phyloP scores from a whole-genome alignment of 92 coral and sea anemone species.

The Epizoanthus fatuus region DNA sequence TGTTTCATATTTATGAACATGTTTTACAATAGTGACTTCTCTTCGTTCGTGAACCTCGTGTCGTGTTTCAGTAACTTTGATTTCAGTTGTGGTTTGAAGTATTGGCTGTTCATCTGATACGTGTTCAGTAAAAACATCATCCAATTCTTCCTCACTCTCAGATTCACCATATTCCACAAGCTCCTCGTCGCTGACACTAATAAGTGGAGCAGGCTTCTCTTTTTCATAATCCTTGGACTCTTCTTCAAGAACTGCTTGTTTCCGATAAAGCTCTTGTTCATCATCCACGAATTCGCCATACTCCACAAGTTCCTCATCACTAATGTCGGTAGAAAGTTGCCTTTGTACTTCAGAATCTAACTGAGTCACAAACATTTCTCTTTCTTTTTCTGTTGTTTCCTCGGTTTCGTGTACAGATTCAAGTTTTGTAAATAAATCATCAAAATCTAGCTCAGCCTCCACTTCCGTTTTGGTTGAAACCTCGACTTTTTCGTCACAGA shows the following conservation, averaged over 20 bases:
- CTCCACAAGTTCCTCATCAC: slow-evolving; percentile 65
- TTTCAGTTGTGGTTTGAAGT: slow-evolving; percentile 1
- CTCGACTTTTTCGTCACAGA: slow-evolving; percentile 3
- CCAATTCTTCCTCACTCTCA: slow-evolving; percentile 16
- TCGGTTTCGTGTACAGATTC: background rate
- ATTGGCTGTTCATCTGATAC: background rate
- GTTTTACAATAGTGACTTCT: slow-evolving; percentile 11
- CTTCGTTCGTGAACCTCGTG: background rate
- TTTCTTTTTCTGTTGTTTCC: background rate
- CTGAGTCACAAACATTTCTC: background rate
- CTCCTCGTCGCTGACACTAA: slow-evolving; percentile 43
- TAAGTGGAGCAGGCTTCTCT: background rate
- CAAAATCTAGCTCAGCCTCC: slow-evolving; percentile 29
- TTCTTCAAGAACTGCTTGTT: background rate
- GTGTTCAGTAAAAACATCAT: slow-evolving; percentile 16
- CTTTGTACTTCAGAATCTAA: slow-evolving; percentile 55
- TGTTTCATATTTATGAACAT: slow-evolving; percentile 1
- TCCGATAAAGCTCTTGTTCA: slow-evolving; percentile 14
- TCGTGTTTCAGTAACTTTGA: slow-evolving; percentile 15
- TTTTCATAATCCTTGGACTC: background rate
- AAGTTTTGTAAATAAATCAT: slow-evolving; percentile 10
- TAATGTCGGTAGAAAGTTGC: slow-evolving; percentile 61
- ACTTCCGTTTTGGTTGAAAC: slow-evolving; percentile 3
- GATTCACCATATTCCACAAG: slow-evolving; percentile 43
- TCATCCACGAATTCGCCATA: slow-evolving; percentile 7